phyloP scores from a whole-genome alignment of 2,113 vertebrate species.

The Turdus rufiventris region DNA sequence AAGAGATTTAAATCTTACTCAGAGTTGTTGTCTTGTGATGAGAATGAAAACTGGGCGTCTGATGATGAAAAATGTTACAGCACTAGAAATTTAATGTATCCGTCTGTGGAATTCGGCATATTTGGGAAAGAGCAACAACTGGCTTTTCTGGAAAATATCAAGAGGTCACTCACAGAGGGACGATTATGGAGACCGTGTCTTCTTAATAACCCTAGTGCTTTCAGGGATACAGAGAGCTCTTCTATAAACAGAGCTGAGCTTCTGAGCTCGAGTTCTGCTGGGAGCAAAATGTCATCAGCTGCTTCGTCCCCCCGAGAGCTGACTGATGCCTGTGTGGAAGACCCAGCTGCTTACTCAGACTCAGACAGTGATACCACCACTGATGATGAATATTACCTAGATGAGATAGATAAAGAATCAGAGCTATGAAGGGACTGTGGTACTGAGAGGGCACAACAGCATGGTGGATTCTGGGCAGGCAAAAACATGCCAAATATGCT shows the following conservation, averaged over 20 bases:
- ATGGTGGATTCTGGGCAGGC: background rate
- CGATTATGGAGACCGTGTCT: conserved; percentile 79
- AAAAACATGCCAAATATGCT: background rate
- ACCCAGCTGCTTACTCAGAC: conserved; percentile 76
- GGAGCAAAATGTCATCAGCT: conserved; percentile 53
- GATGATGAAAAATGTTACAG: background rate
- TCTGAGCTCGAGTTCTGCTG: conserved; percentile 58
- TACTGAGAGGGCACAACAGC: background rate
- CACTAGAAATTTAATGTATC: conserved; percentile 60
- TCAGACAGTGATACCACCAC: conserved; percentile 88
- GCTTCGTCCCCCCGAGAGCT: conserved; percentile 58
- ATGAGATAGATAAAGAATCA: conserved; percentile 81
- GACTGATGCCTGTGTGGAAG: conserved; percentile 61
- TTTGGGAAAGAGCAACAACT: conserved; percentile 80
- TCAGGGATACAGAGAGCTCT: conserved; percentile 48
- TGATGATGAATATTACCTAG: conserved; percentile 92
- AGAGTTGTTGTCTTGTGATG: conserved; percentile 64
- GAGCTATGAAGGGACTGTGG: conserved; percentile 64
- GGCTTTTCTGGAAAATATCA: conserved; percentile 78
- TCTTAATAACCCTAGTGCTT: conserved; percentile 71
- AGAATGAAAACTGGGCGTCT: conserved; percentile 68
- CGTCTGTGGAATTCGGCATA: conserved; percentile 79
- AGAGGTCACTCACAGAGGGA: conserved; percentile 77
- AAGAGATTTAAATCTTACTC: conserved; percentile 71
- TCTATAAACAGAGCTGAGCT: conserved; percentile 21